Base-by-base conservation (phyloP, 1,140 invertebrate species). In the Drosophila aff. region DNA sequence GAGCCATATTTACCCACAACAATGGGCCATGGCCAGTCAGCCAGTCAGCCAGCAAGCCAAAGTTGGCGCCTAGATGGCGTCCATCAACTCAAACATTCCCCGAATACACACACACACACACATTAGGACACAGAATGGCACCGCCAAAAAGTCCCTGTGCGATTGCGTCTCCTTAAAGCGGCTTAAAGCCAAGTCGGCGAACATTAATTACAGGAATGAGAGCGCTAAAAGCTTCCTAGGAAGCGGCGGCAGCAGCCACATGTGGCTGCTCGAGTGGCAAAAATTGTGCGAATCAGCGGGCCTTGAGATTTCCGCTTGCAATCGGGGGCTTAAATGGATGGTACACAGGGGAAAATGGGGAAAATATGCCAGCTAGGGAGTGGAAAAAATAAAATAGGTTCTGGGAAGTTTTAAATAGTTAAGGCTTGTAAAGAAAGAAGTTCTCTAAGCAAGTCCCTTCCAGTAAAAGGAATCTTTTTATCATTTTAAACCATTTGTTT, bases 151-250 rank as follows among this genome's bases (percentile, higher is more conserved):
- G 49, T 47, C 41, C 50, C 11, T 33, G 18, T 31, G 21, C 18
- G 11, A 44, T 38, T 33, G 44, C 18, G 36, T 15, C 31, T 46
- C 38, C 53, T 71, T 71, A 71, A 71, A 71, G 67, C 67, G 67
- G 67, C 67, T 71, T 71, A 68, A 71, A 71, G 67, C 49, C 63
- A 40, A 68, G 49, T 36, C 46, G 38, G 7, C 11, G 38, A 50
- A 26, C 68, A 61, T 74, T 74, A 74, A 74, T 74, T 74, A 74
- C 71, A 73, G 71, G 67, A 73, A 61, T 60, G 71, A 73, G 68
- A 44, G 57, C 55, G 68, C 68, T 73, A 61, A 74, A 73, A 74
- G 71, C 71, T 52, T 74, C 44, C 31, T 5, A 57, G 53, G 15
- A 57, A 26, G 18, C 52, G 4, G 3, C 4, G 15, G 18, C 6